A percentile compares a stretch with the other conserved stretches of the same genome.
These are phyloP conservation scores for Ceratitis capitata DNA, from an alignment of 1,140 invertebrate species.

Conservation along the genomic window DNA sequence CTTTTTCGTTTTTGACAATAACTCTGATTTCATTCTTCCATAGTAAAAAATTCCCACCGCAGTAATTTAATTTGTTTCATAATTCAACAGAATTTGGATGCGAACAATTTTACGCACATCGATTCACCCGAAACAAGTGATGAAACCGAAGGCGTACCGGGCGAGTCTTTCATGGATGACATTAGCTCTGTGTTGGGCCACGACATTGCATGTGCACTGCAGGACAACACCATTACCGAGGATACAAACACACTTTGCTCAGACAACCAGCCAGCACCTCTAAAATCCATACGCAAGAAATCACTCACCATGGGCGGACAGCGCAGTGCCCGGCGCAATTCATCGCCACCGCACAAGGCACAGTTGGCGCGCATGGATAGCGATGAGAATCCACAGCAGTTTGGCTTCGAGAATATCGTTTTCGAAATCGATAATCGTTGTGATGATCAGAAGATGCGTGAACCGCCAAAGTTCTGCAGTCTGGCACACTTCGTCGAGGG, in stretches of 20 bases:
- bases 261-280: conserved; percentile 58
- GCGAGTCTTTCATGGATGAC: conserved; percentile 80
- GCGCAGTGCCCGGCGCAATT: conserved; percentile 59
- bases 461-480: conserved; percentile 75
- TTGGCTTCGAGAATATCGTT: conserved; percentile 75
- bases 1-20: no score
- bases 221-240: conserved; percentile 74
- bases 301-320: conserved; percentile 46
- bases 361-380: conserved; percentile 58
- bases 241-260: conserved; percentile 74
- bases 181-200: conserved; percentile 77
- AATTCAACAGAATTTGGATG: conserved; percentile 58
- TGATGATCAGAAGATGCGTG: conserved; percentile 67
- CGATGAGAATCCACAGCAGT: conserved; percentile 69
- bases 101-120: conserved; percentile 76
- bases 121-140: conserved; percentile 84
- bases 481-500: conserved; percentile 66
- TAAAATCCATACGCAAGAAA: conserved; percentile 62
- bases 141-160: conserved; percentile 75
- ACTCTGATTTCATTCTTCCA: no score
- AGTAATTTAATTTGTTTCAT: no score
- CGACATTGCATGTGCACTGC: conserved; percentile 73
- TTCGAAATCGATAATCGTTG: conserved; percentile 70
- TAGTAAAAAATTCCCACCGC: no score
- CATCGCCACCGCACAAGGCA: conserved; percentile 53